These are phyloP conservation scores for Chloromyia formosa DNA, from an alignment of 2,888 invertebrate genomes.

Conservation along the genomic window DNA sequence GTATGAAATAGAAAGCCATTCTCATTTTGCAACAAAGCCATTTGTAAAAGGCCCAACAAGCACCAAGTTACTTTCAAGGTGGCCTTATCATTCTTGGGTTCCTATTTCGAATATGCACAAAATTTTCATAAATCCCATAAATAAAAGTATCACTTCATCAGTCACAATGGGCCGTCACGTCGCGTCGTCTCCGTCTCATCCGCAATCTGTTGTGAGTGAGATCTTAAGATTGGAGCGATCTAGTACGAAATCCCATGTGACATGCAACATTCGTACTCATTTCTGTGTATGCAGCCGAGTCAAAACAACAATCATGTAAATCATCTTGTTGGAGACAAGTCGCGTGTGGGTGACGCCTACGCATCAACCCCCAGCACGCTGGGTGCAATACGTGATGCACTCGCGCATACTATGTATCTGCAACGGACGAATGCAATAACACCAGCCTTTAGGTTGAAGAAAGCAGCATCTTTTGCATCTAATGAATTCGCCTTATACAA, in stretches of 20 bases:
- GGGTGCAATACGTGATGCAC: slow-evolving; percentile 24
- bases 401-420: background rate
- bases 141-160: slow-evolving; percentile 22
- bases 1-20: too few relatives aligned
- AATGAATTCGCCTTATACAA: slow-evolving; percentile 34
- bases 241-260: slow-evolving; percentile 20
- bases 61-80: background rate
- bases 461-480: slow-evolving; percentile 20
- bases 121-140: slow-evolving; percentile 42
- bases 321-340: slow-evolving; percentile 40
- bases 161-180: background rate
- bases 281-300: background rate
- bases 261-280: background rate
- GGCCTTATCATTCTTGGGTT: background rate
- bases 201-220: slow-evolving; percentile 12
- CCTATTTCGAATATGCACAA: slow-evolving; percentile 17
- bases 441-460: background rate
- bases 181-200: too few relatives aligned
- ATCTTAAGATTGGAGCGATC: slow-evolving; percentile 20
- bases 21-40: too few relatives aligned
- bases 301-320: slow-evolving; percentile 36
- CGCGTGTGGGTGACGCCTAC: slow-evolving; percentile 43
- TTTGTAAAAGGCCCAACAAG: too few relatives aligned
- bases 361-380: slow-evolving; percentile 3
- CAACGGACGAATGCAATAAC: background rate